Evolutionary conservation across 2,797 vertebrate genomes (phyloP).

Genomic region (Poeciliopsis presidionis): DNA sequence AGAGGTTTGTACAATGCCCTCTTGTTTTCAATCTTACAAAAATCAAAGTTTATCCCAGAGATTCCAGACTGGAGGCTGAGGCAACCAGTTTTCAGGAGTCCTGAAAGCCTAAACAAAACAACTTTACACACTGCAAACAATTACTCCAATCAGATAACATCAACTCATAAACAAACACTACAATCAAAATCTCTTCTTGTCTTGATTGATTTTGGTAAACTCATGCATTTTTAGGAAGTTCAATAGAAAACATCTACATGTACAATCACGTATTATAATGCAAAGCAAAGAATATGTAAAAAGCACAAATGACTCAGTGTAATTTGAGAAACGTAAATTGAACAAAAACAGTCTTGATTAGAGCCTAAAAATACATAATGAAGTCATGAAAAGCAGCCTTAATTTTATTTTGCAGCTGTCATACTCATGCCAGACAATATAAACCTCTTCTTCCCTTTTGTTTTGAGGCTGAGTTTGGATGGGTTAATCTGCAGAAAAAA

Average conservation of each 20-base stretch:
- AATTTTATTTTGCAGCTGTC: conserved; percentile 27
- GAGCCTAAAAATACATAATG: conserved; percentile 22
- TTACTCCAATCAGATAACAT: conserved; percentile 52
- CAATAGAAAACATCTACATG: conserved; percentile 28
- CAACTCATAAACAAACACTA: conserved; percentile 46
- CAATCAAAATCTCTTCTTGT: conserved; percentile 33
- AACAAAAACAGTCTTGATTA: conserved; percentile 43
- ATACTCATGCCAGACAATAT: conserved; percentile 51
- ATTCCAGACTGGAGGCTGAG: conserved; percentile 16
- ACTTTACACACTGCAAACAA: conserved; percentile 51
- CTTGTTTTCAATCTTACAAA: conserved; percentile 39
- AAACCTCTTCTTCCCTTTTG: conserved; percentile 28
- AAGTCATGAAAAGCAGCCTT: conserved; percentile 38
- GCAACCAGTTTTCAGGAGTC: background rate
- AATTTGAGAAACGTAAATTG: background rate
- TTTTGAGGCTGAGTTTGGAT: conserved; percentile 34
- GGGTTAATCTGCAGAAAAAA: conserved; percentile 48
- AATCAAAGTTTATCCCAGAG: conserved; percentile 38
- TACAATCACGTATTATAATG: background rate
- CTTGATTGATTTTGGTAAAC: conserved; percentile 32
- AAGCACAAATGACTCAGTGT: conserved; percentile 2
- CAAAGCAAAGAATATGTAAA: conserved; percentile 7
- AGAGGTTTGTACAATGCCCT: background rate
- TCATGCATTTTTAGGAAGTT: conserved; percentile 36
- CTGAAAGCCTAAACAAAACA: conserved; percentile 7